A percentile compares a stretch with the other conserved stretches of the same genome.
Conservation (phyloP, 2,888 invertebrate genomes). For the Eristalis intricaria region DNA sequence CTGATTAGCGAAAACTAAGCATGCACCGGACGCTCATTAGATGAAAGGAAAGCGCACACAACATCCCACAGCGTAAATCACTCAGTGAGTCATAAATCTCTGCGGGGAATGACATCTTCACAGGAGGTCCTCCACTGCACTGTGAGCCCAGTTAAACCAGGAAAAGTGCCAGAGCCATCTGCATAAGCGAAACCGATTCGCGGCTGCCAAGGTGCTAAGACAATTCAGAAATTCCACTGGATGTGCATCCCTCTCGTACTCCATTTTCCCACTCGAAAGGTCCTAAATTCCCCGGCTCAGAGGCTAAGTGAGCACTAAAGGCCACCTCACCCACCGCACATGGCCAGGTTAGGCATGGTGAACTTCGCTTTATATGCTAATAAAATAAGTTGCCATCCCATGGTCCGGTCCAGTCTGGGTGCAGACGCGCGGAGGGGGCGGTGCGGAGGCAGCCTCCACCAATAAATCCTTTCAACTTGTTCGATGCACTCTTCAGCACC, state of each 20-base stretch:
- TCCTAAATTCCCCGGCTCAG: slow-evolving; percentile 41
- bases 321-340: slow-evolving; percentile 43
- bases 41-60: background rate
- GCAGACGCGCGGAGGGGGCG: slow-evolving; percentile 8
- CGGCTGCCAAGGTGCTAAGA: slow-evolving; percentile 46
- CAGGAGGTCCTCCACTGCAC: slow-evolving; percentile 33
- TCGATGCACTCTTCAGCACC: slow-evolving; percentile 69
- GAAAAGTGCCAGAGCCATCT: background rate
- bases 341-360: slow-evolving; percentile 34
- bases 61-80: slow-evolving; percentile 5
- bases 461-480: slow-evolving; percentile 69
- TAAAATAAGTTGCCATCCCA: slow-evolving; percentile 62
- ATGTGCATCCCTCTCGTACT: slow-evolving; percentile 20
- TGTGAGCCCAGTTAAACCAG: background rate
- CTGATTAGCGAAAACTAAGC: background rate
- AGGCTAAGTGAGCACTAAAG: slow-evolving; percentile 64
- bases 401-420: slow-evolving; percentile 5
- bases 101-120: slow-evolving; percentile 21
- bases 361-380: slow-evolving; percentile 65
- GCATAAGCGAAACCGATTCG: slow-evolving; percentile 34
- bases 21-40: background rate
- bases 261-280: slow-evolving; percentile 53
- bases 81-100: slow-evolving; percentile 46
- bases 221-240: slow-evolving; percentile 10
- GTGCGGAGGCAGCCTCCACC: slow-evolving; percentile 32